Conservation (phyloP, 2,113 vertebrate species). For the Hymenochirus boettgeri region DNA sequence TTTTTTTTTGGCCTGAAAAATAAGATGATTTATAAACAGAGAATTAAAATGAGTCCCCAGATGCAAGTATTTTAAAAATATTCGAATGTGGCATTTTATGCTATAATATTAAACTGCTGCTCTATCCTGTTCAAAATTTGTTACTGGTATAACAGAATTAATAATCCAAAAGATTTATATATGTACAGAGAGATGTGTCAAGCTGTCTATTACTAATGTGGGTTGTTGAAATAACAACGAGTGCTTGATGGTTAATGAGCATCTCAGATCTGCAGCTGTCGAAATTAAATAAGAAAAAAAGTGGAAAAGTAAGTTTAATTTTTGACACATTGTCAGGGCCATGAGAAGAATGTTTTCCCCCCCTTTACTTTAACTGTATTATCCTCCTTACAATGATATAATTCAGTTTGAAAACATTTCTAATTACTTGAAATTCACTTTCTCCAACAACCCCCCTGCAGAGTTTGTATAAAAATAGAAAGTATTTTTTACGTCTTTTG, state of each 20-base stretch:
- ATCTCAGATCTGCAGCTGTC: neutral
- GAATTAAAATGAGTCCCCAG: neutral
- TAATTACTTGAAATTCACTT: conserved; percentile 1
- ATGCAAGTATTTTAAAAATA: neutral
- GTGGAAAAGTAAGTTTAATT: neutral
- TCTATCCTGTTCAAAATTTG: conserved; percentile 1
- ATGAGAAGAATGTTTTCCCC: neutral
- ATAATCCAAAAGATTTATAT: conserved; percentile 16
- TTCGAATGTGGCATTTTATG: conserved; percentile 2
- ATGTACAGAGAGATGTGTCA: conserved; percentile 8
- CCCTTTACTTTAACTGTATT: conserved; percentile 11
- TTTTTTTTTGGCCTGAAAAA: neutral
- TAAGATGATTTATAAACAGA: neutral
- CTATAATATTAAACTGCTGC: conserved; percentile 14
- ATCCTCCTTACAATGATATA: conserved; percentile 1
- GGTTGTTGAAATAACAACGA: conserved; percentile 7
- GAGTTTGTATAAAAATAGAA: neutral
- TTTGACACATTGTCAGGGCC: conserved; percentile 11
- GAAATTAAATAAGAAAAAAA: conserved; percentile 7
- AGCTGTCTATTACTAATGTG: conserved; percentile 20
- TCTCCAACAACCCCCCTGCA: conserved; percentile 9
- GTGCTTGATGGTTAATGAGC: conserved; percentile 9
- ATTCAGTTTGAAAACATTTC: conserved; percentile 6
- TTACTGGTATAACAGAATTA: conserved; percentile 4
- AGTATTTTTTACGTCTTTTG: neutral